Evolutionary conservation across 1,140 invertebrate species (phyloP), one percentile per base, ranked within the genome.

Genomic region (Nomia melanderi): DNA sequence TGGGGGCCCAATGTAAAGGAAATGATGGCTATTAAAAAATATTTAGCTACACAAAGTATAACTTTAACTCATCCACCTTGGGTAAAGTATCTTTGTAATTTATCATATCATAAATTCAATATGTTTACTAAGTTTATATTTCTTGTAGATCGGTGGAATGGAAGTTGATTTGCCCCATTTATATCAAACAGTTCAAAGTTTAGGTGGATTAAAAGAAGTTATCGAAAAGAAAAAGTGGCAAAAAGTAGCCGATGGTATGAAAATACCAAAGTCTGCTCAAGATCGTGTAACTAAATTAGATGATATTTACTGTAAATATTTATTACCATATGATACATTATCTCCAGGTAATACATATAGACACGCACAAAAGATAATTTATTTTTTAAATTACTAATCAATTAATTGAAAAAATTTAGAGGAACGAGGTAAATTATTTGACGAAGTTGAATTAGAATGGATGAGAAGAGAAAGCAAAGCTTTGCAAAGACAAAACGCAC

Each of bases 201-300:
- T 96, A 78, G 98, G 98, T 3, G 98, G 98, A 0, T 93, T 98
- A 1, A 97, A 97, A 88, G 96, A 96, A 90, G 97, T 98, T 0
- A 96, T 98, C 41, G 97, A 98, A 84, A 97, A 97, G 87, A 97
- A 98, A 83, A 96, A 96, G 84, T 99, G 98, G 98, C 93, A 95
- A 1, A 96, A 95, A 85, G 96, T 99, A 17, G 97, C 97, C 0
- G 97, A 99, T 84, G 93, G 95, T 7, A 96, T 98, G 95, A 95
- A 95, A 86, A 96, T 98, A 82, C 96, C 96, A 0, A 96, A 96
- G 92, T 94, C 95, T 36, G 95, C 96, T 0, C 96, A 97, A 85
- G 97, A 98, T 90, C 93, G 97, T 33, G 95, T 96, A 7, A 96
- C 96, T 2, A 97, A 97, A 90, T 91, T 99, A 11, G 97, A 99